phyloP scores from a whole-genome alignment of 2,888 invertebrate species.

The Cephus pulcher region DNA sequence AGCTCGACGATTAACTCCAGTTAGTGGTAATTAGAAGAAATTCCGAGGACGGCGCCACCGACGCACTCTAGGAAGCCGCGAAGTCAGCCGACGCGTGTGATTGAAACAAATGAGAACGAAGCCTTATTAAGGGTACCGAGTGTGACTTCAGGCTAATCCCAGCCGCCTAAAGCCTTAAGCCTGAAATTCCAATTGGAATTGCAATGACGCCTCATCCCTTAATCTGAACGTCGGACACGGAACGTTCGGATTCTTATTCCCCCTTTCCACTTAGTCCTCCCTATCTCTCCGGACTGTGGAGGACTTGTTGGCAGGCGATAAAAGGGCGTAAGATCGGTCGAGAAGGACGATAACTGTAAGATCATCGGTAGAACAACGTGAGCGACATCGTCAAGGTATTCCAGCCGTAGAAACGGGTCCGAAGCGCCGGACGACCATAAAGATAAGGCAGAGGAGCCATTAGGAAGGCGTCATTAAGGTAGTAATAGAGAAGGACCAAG shows the following conservation, averaged over 20 bases:
- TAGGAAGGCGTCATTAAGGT: background rate
- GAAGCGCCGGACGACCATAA: background rate
- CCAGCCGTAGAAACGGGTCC: background rate
- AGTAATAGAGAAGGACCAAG: background rate
- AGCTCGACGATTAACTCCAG: slow-evolving; percentile 36
- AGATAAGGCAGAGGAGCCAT: background rate
- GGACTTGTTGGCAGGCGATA: no score
- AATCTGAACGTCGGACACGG: background rate
- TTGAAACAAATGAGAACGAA: background rate
- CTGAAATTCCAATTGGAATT: background rate
- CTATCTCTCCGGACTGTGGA: background rate
- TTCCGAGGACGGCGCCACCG: slow-evolving; percentile 42
- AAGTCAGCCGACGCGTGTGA: background rate
- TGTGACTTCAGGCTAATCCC: background rate
- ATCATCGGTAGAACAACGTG: background rate
- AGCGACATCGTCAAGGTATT: background rate
- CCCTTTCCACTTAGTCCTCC: background rate
- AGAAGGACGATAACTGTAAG: background rate
- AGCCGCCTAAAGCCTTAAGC: background rate
- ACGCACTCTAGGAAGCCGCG: slow-evolving; percentile 2
- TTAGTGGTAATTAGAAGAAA: slow-evolving; percentile 54
- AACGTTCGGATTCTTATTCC: background rate
- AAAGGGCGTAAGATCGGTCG: background rate
- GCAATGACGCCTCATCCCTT: background rate
- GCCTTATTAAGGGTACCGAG: background rate